Percentiles rank a stretch among this genome's conserved stretches.
Conservation (phyloP, 2,113 vertebrate genomes). For the Redunca redunca region DNA sequence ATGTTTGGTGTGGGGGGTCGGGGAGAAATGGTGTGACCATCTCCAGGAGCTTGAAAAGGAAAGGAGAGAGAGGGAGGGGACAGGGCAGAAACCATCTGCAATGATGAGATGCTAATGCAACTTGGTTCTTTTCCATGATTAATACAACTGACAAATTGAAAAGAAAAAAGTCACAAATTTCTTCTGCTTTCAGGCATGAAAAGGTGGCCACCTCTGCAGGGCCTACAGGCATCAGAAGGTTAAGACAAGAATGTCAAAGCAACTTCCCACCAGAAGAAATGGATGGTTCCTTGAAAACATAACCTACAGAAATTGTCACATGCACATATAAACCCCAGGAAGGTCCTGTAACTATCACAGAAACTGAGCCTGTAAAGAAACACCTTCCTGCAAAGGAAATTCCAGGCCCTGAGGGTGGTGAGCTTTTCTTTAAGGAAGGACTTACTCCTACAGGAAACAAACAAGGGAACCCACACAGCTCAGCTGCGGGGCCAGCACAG, state of each 20-base stretch:
- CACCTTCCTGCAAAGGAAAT: no score
- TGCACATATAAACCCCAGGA: neutral
- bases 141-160: neutral
- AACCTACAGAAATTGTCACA: neutral
- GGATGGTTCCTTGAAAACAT: neutral
- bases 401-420: neutral
- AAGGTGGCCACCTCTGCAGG: no score
- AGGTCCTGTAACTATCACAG: neutral
- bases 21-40: rapidly evolving
- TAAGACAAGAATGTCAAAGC: neutral
- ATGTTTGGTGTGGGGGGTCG: rapidly evolving
- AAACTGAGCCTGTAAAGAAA: neutral
- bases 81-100: neutral
- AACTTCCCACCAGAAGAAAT: neutral
- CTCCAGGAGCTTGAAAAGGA: no score
- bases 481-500: neutral
- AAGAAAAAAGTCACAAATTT: neutral
- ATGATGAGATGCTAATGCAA: neutral
- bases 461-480: neutral
- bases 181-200: no score
- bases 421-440: neutral
- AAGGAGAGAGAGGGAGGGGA: no score
- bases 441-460: neutral
- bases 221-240: neutral
- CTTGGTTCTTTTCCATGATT: neutral